Conservation (phyloP, 2,888 invertebrate genomes). For the Agrochola lychnidis region DNA sequence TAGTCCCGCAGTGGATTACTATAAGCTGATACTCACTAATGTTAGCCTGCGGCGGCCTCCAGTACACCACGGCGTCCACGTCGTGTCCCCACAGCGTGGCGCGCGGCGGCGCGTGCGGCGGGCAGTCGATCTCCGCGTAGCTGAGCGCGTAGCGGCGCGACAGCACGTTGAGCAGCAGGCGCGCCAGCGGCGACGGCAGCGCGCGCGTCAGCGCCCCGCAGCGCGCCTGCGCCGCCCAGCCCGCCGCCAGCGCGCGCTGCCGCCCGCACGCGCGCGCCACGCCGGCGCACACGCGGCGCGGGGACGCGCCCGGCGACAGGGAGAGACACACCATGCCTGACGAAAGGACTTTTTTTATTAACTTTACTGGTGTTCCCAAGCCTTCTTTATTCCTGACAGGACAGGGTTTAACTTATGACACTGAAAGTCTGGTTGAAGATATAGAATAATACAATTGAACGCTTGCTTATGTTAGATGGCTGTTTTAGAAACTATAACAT, state of each 20-base stretch:
- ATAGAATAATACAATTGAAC: background rate
- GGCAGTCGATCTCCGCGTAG: constrained; percentile 91
- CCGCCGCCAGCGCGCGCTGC: constrained; percentile 87
- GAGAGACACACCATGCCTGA: constrained; percentile 92
- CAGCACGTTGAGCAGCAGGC: constrained; percentile 91
- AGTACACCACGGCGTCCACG: constrained; percentile 92
- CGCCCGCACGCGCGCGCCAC: constrained; percentile 83
- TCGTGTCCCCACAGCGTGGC: constrained; percentile 90
- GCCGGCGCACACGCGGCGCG: constrained; percentile 81
- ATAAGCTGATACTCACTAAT: constrained; percentile 90
- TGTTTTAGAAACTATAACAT: background rate
- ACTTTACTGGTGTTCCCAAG: background rate
- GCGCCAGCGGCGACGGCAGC: constrained; percentile 90
- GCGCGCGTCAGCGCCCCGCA: constrained; percentile 91
- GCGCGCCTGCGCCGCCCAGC: constrained; percentile 88
- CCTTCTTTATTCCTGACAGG: background rate
- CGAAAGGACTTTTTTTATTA: background rate
- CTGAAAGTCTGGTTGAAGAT: background rate
- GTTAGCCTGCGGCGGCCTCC: constrained; percentile 94
- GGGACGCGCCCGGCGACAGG: constrained; percentile 89
- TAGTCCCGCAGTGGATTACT: background rate
- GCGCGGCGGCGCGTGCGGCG: constrained; percentile 74
- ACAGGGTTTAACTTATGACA: background rate
- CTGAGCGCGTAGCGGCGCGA: constrained; percentile 93
- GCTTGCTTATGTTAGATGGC: too few relatives aligned